Evolutionary conservation across 2,113 vertebrate species (phyloP).

Genomic region (Ammodytes marinus): DNA sequence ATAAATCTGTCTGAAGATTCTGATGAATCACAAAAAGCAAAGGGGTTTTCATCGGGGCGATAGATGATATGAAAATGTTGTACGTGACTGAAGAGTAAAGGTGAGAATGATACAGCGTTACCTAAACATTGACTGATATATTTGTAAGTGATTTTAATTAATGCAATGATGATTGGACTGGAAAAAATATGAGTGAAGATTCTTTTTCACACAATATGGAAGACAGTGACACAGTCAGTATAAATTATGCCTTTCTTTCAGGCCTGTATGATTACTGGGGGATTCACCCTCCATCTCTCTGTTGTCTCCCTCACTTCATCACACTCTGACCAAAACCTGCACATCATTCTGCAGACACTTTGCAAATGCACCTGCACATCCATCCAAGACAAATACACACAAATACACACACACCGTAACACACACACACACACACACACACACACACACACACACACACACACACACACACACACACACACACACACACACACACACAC

Average conservation of each 20-base stretch:
- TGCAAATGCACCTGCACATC: background rate
- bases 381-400: too few relatives aligned
- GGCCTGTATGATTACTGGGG: background rate
- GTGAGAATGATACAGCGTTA: too few relatives aligned
- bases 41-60: background rate
- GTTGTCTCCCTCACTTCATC: background rate
- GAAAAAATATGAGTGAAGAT: background rate
- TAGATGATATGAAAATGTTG: background rate
- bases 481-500: background rate
- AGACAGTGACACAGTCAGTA: background rate
- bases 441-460: too few relatives aligned
- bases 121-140: too few relatives aligned
- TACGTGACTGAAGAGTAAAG: background rate
- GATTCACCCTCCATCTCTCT: background rate
- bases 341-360: constrained; percentile 10
- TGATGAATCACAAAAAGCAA: background rate
- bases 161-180: background rate
- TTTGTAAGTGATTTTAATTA: background rate
- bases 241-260: background rate
- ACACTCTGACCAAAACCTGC: background rate
- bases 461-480: background rate
- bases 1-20: background rate
- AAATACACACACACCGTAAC: too few relatives aligned
- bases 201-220: background rate
- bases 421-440: too few relatives aligned